Evolutionary conservation across 1,140 invertebrate genomes (phyloP).

Genomic region (Fopius arisanus): DNA sequence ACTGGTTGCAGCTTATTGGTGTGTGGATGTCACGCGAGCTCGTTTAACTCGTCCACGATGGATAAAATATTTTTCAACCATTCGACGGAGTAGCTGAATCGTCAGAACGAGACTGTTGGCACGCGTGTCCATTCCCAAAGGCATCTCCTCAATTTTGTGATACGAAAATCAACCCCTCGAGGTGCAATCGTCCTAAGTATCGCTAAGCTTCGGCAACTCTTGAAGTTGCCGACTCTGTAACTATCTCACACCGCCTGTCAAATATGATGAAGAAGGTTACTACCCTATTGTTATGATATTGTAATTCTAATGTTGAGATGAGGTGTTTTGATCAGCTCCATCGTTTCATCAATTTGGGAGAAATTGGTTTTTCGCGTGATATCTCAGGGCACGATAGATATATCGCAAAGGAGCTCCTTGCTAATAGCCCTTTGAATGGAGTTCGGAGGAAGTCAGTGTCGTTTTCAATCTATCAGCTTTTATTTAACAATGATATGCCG

Average conservation of each 20-base stretch:
- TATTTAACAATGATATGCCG: not conserved
- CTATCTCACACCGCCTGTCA: slow-evolving; percentile 26
- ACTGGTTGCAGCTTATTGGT: slow-evolving; percentile 25
- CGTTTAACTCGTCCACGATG: slow-evolving; percentile 34
- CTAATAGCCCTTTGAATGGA: too few species aligned
- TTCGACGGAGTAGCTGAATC: not conserved
- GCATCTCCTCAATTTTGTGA: not conserved
- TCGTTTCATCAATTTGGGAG: not conserved
- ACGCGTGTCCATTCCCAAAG: not conserved
- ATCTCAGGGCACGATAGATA: not conserved
- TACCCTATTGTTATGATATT: not conserved
- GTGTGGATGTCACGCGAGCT: slow-evolving; percentile 39
- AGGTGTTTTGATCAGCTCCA: too few species aligned
- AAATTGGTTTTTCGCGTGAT: slow-evolving; percentile 3
- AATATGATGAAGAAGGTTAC: slow-evolving; percentile 20
- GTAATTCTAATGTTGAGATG: not conserved
- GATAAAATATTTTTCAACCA: not conserved
- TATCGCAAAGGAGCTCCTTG: too few species aligned
- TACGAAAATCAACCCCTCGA: not conserved
- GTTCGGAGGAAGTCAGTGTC: too few species aligned
- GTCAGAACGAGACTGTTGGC: not conserved
- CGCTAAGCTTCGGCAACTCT: not conserved
- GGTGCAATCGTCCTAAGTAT: not conserved
- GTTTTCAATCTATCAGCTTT: not conserved
- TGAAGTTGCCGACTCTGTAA: not conserved